Evolutionary conservation across 2,888 invertebrate species (phyloP).

Genomic region (Rhorus exstirpatorius): DNA sequence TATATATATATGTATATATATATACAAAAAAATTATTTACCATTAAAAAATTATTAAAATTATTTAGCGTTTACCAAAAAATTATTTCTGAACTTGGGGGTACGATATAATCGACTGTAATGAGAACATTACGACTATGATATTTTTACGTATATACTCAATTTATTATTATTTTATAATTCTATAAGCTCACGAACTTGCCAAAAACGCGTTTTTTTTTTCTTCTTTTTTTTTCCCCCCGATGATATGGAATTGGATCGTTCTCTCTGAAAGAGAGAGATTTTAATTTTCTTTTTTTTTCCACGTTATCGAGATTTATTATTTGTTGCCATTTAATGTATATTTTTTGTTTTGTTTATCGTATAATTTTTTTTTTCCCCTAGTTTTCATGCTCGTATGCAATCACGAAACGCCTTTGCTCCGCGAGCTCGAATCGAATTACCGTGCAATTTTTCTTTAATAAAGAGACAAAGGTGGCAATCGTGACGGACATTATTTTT

Average conservation of each 20-base stretch:
- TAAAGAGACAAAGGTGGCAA: slow-evolving; percentile 40
- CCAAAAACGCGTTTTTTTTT: slow-evolving; percentile 67
- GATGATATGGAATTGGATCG: too few relatives aligned
- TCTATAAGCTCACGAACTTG: slow-evolving; percentile 75
- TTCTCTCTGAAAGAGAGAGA: slow-evolving; percentile 17
- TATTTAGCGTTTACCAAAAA: neutral
- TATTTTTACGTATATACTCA: slow-evolving; percentile 76
- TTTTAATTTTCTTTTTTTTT: slow-evolving; percentile 49
- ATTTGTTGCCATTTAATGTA: slow-evolving; percentile 46
- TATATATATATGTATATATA: too few relatives aligned
- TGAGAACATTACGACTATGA: slow-evolving; percentile 69
- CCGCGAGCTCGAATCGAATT: slow-evolving; percentile 38
- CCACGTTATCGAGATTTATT: slow-evolving; percentile 42
- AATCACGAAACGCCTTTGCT: too few relatives aligned
- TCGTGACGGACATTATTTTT: slow-evolving; percentile 64
- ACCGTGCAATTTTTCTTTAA: slow-evolving; percentile 61
- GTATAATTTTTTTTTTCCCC: slow-evolving; percentile 49
- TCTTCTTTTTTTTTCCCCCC: neutral
- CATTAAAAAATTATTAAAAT: neutral
- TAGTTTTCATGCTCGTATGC: neutral
- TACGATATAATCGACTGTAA: slow-evolving; percentile 17
- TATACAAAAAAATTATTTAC: neutral
- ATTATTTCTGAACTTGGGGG: neutral
- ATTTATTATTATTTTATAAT: slow-evolving; percentile 68
- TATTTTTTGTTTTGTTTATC: slow-evolving; percentile 21